Conservation (phyloP, 2,888 invertebrate genomes). For the Lucinisca nassula region DNA sequence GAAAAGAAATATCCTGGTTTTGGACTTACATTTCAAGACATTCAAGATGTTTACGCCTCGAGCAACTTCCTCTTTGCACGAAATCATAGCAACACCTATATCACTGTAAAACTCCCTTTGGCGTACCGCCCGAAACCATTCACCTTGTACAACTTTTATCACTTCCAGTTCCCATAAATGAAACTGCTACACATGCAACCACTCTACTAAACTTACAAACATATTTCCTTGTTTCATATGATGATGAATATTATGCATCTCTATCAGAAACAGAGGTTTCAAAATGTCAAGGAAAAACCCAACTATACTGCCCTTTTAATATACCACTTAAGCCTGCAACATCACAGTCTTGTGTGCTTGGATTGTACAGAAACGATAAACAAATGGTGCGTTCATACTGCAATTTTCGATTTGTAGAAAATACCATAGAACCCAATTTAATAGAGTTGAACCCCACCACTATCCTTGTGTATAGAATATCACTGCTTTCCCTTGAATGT, state of each 20-base stretch:
- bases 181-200: neutral
- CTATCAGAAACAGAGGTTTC: neutral
- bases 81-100: neutral
- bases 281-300: neutral
- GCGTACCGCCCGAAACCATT: neutral
- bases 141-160: neutral
- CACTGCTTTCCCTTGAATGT: constrained; percentile 17
- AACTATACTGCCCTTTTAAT: constrained; percentile 1
- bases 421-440: neutral
- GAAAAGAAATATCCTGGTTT: too few species aligned
- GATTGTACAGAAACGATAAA: neutral
- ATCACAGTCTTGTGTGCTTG: neutral
- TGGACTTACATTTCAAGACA: neutral
- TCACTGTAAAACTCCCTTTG: neutral
- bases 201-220: neutral
- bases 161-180: constrained; percentile 3
- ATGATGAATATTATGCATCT: neutral
- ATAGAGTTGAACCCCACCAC: neutral
- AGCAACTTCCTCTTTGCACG: neutral
- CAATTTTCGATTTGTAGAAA: neutral
- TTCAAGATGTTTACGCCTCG: neutral
- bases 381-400: neutral
- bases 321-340: neutral
- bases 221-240: too few species aligned
- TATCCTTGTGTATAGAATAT: neutral